Evolutionary conservation across 2,797 vertebrate genomes (phyloP).

Genomic region (Phrynocephalus vlangalii): DNA sequence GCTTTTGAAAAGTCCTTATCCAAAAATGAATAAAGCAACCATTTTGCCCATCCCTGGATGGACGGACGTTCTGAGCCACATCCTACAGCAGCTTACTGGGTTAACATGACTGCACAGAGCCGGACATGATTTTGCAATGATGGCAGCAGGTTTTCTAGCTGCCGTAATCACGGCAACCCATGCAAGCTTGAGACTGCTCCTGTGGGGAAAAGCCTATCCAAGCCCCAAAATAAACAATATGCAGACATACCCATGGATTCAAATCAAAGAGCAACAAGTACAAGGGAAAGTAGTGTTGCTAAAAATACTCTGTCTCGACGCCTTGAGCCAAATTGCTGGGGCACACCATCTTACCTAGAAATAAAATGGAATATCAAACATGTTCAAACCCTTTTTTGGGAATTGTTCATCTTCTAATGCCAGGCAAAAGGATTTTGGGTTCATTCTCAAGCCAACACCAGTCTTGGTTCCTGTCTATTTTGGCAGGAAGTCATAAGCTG

Average conservation of each 20-base stretch:
- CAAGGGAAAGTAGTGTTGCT: constrained; percentile 2
- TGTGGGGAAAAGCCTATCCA: constrained; percentile 4
- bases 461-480: constrained; percentile 8
- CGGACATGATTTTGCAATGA: neutral
- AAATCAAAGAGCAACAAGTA: constrained; percentile 31
- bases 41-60: neutral
- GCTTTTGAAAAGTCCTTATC: neutral
- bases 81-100: neutral
- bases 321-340: neutral
- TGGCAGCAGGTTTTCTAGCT: neutral
- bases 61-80: neutral
- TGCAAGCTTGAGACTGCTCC: constrained; percentile 1
- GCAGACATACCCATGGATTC: constrained; percentile 28
- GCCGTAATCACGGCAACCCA: neutral
- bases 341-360: constrained; percentile 15
- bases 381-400: constrained; percentile 30
- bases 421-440: constrained; percentile 13
- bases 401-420: constrained; percentile 30
- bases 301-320: constrained; percentile 46
- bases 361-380: neutral
- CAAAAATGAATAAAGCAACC: neutral
- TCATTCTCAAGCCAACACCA: constrained; percentile 16
- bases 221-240: constrained; percentile 17
- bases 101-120: neutral
- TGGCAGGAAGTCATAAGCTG: neutral